Base-by-base conservation (phyloP, 2,797 vertebrate species). In the Pseudochirops cupreus region DNA sequence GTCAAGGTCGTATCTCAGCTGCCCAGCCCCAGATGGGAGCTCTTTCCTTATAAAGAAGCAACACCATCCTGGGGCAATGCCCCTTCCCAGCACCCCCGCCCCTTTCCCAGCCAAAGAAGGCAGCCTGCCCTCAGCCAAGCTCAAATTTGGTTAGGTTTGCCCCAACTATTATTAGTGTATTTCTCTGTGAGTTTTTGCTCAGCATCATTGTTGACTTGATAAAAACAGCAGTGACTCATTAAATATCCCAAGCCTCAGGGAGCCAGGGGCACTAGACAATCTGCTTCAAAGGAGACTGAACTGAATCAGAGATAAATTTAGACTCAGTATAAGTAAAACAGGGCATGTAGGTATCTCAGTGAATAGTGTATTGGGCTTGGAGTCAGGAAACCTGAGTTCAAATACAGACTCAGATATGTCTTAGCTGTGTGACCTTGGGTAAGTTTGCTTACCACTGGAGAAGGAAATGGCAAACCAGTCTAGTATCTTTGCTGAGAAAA, bases 151-250 rank as follows among this genome's bases (percentile, higher is more conserved):
- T 91, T 90, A 67, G n/a, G 33, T 87, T 91, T 93, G 21, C 52
- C 59, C 96, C 39, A 52, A 90, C 31, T 87, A 46, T 46, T 87
- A 46, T 50, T 46, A 46, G 12, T 87, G 10, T 50, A 46, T 7
- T 52, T 50, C 91, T 91, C 1, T 13, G 24, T 52, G 92, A 96
- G 82, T 10, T 93, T 93, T 54, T 10, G 87, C 39, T 92, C 54
- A 93, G 67, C 55, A 95, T 93, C 59, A 93, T 5, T 82, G n/a
- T 90, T 62, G 90, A 4, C 33, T 93, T 39, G 62, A 95, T 59
- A 94, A 94, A 90, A 90, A 67, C 74, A 21, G 21, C 39, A 87
- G 39, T 87, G 74, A 87, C 39, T 87, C 39, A 87, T n/a, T 67
- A n/a, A n/a, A 67, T 14, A n/a, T 87, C 9, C 39, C 39, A 50